Conservation (phyloP, 2,888 invertebrate genomes). For the Drosophila picticornis region DNA sequence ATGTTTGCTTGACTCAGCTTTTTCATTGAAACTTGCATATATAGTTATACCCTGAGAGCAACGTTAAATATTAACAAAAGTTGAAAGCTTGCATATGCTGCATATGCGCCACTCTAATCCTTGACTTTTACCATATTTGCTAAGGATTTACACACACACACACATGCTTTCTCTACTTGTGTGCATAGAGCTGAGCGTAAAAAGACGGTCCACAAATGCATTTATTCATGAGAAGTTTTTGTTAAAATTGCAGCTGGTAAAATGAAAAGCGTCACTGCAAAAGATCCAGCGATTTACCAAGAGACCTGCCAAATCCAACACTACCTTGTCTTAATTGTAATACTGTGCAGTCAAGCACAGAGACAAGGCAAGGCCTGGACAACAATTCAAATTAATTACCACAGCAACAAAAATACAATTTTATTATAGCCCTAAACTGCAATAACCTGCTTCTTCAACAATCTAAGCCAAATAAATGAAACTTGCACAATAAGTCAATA, state of each 20-base stretch:
- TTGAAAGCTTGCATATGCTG: constrained; percentile 63
- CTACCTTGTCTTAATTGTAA: constrained; percentile 45
- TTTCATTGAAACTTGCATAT: constrained; percentile 33
- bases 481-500: neutral
- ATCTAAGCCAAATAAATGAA: neutral
- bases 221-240: constrained; percentile 63
- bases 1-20: constrained; percentile 22
- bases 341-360: constrained; percentile 31
- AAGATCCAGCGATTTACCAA: constrained; percentile 28
- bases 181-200: constrained; percentile 32
- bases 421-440: neutral
- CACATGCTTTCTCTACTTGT: neutral
- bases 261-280: constrained; percentile 28
- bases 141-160: constrained; percentile 32
- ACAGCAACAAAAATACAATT: neutral
- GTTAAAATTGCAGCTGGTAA: constrained; percentile 31
- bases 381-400: constrained; percentile 15
- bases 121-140: constrained; percentile 59
- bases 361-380: constrained; percentile 9
- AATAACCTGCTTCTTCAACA: neutral
- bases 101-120: constrained; percentile 43
- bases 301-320: constrained; percentile 22
- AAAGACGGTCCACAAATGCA: constrained; percentile 59
- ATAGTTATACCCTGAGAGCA: constrained; percentile 24
- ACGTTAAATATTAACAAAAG: constrained; percentile 60